Conservation (phyloP, 23 tunicate genomes). For the Trididemnum nubilum region DNA sequence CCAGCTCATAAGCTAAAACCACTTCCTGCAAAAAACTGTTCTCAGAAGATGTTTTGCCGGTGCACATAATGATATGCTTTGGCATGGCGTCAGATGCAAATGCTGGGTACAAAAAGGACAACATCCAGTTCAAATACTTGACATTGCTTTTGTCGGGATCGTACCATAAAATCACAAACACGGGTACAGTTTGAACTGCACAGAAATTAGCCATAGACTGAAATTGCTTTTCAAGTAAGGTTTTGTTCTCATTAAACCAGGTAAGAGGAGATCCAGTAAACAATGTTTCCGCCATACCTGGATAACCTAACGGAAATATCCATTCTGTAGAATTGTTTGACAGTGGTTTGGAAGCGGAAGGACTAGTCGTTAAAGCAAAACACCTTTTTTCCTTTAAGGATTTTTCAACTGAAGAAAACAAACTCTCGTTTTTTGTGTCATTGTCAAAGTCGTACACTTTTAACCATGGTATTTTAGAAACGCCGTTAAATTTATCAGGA, state of each 20-base stretch:
- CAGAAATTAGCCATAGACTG: conserved; percentile 13
- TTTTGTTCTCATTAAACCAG: conserved; percentile 5
- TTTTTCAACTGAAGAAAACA: conserved; percentile 16
- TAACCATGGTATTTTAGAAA: conserved; percentile 60
- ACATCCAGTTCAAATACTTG: neutral
- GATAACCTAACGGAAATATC: conserved; percentile 25
- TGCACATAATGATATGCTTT: conserved; percentile 8
- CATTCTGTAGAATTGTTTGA: conserved; percentile 15
- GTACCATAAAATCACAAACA: conserved; percentile 46
- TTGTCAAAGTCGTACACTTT: conserved; percentile 72
- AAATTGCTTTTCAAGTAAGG: conserved; percentile 7
- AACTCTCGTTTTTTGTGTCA: conserved; percentile 25
- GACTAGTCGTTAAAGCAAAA: too few species aligned
- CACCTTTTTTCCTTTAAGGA: too few species aligned
- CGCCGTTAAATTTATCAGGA: conserved; percentile 5
- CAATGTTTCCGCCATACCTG: neutral
- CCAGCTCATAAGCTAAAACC: neutral
- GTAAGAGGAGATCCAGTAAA: neutral
- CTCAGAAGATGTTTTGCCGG: neutral
- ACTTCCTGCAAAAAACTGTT: neutral
- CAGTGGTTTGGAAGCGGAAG: conserved; percentile 14
- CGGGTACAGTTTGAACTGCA: neutral
- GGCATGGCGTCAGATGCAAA: neutral
- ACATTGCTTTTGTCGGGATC: neutral
- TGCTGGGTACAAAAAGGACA: neutral